Percentiles rank a stretch among this genome's conserved stretches.
Conservation (phyloP, 2,797 vertebrate species). For the Dryobates pubescens region DNA sequence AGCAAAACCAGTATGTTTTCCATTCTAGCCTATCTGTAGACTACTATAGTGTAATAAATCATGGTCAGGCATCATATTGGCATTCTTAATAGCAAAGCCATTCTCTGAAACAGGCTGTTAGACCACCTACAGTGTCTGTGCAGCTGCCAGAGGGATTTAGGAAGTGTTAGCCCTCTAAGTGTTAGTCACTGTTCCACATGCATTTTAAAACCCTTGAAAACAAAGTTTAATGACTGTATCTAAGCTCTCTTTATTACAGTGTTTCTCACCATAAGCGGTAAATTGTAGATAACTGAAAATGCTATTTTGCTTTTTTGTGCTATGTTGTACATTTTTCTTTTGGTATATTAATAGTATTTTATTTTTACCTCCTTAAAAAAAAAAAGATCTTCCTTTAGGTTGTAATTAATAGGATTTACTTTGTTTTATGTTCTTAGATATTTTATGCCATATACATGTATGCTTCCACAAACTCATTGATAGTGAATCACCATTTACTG, state of each 20-base stretch:
- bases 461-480: not conserved
- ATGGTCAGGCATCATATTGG: not conserved
- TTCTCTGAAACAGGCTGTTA: conserved; percentile 52
- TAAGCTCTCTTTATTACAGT: not conserved
- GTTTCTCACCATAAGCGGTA: not conserved
- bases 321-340: not conserved
- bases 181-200: not conserved
- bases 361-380: not conserved
- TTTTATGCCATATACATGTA: not conserved
- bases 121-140: conserved; percentile 79
- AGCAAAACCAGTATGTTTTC: not conserved
- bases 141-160: conserved; percentile 75
- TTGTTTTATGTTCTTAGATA: not conserved
- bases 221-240: not conserved
- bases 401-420: not conserved
- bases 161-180: conserved; percentile 58
- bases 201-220: conserved; percentile 21
- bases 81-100: not conserved
- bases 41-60: not conserved
- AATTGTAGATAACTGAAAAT: not conserved
- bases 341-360: not conserved
- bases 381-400: not conserved
- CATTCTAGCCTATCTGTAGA: not conserved
- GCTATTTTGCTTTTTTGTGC: not conserved
- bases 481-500: not conserved